Base-by-base conservation (phyloP, 1,140 invertebrate species). In the Brachionus rubens region DNA sequence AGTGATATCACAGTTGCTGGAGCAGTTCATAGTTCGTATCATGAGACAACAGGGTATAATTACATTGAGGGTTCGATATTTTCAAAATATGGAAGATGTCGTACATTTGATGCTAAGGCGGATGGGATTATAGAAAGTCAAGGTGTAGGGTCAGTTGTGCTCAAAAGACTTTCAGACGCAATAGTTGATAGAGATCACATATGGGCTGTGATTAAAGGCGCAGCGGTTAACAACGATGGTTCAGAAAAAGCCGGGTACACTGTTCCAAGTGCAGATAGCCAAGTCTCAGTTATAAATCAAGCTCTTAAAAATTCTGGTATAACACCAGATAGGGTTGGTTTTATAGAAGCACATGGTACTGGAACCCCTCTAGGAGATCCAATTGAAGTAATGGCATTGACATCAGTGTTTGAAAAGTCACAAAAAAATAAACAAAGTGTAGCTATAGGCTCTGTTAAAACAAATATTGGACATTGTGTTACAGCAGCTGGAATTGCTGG, bases 381-480 rank as follows among this genome's bases (percentile, higher is more conserved):
- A 43, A 36, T 65, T 46, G 59, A 65, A 43, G 16, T 65, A 41
- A 24, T 6, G 1, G 26, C 59, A 41, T n/a, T 65, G n/a, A 12
- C 1, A 14, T 43, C 33, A 16, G 26, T 65, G 0, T 50, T 50
- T 16, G 47, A 50, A 50, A 50, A 1, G 6, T 41, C 14, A 5
- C 16, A 36, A 26, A 50, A n/a, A n/a, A 10, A 1, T n/a, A 56
- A 77, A 1, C 9, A 65, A 41, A 41, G n/a, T 24, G 30, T 43
- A 0, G 30, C 68, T 12, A 40, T 76, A 12, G 72, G 72, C 2
- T 76, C 72, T 24, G 72, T 59, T 9, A 76, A 76, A 52, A 28
- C 72, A 26, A 56, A 56, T 52, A 56, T 54, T 36, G 72, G 72
- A 16, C 72, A 76, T 59, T 54, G 19, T 33, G 52, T 33, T n/a